Base-by-base conservation (phyloP, 2,888 invertebrate species). In the Cerceris ruficornis region DNA sequence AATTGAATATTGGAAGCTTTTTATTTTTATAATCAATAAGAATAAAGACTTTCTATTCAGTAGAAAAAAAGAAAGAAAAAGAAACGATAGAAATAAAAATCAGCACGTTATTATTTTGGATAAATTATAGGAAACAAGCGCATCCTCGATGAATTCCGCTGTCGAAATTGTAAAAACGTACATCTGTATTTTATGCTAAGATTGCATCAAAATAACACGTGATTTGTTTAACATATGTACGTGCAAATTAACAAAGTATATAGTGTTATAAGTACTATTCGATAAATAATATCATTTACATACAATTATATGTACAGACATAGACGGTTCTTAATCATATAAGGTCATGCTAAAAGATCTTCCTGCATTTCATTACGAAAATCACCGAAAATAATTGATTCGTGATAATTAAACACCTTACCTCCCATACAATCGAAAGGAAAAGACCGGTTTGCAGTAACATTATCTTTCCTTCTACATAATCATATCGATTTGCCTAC, bases 381-480 rank as follows among this genome's bases (percentile, higher is more conserved):
- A 49, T 60, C 60, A 73, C 43, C 52, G 64, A 61, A 70, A 72
- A 50, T 55, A 65, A 68, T 70, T n/a, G 13, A 39, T 61, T 41
- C 52, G 42, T 70, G 41, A 68, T 59, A 68, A 59, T 68, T 28
- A 28, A 28, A 28, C 28, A 28, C 28, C 28, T 28, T 79, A 75
- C 54, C 74, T 67, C 50, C 17, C 9, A 42, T 62, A 62, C 50
- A 17, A 72, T n/a, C 49, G 42, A 59, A 64, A 67, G 17, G 55
- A 69, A 60, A 78, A 17, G 14, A 76, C 62, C 42, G 41, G 57
- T 65, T 17, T 4, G 52, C 46, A 6, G 59, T 49, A 67, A 67
- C n/a, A 15, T 72, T 61, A 64, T 62, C n/a, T 61, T 72, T 73
- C 62, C 4, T 28, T n/a, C 73, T 67, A 69, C 15, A 39, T 59